Conservation (phyloP, 2,888 invertebrate genomes). For the Yponomeuta malinellus region DNA sequence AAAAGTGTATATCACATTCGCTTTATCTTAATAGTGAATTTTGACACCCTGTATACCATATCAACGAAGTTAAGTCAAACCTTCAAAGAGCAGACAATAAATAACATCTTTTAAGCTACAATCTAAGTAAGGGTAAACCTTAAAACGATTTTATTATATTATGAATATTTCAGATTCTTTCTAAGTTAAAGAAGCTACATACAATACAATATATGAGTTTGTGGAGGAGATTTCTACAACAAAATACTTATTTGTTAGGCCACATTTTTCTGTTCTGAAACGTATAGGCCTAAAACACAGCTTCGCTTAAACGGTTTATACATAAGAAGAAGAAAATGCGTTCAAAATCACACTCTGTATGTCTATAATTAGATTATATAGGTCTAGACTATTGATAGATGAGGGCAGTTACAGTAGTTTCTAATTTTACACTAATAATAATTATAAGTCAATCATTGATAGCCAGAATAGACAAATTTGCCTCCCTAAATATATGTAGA, state of each 20-base stretch:
- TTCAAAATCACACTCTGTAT: background rate
- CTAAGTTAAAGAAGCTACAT: background rate
- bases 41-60: background rate
- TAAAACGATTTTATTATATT: background rate
- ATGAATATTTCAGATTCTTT: background rate
- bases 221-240: conserved; percentile 9
- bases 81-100: conserved; percentile 13
- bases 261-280: background rate
- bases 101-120: conserved; percentile 9
- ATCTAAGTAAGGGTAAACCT: conserved; percentile 10
- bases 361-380: background rate
- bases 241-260: conserved; percentile 8
- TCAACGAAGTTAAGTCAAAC: background rate
- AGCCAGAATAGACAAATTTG: no score
- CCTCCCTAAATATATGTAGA: no score
- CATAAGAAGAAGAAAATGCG: background rate
- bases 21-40: background rate
- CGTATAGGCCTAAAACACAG: background rate
- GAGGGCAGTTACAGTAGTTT: background rate
- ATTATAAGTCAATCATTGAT: background rate
- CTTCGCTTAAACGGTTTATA: background rate
- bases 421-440: background rate
- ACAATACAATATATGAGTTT: background rate
- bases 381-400: background rate
- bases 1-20: background rate